Conservation (phyloP, 2,113 vertebrate genomes). For the Albula glossodonta region DNA sequence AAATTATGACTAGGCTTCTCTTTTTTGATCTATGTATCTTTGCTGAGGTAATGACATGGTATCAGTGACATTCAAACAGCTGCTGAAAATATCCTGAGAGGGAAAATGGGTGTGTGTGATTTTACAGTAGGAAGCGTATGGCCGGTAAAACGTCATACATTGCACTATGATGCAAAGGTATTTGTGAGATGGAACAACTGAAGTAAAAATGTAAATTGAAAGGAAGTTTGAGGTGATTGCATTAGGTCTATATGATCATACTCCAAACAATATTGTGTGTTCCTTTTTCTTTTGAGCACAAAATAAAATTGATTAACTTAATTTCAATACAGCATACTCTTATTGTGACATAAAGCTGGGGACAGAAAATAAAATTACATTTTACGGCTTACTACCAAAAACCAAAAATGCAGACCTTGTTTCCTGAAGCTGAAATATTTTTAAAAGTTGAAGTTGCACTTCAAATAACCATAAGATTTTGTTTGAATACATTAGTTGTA, state of each 20-base stretch:
- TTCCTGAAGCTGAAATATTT: not conserved
- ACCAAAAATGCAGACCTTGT: not conserved
- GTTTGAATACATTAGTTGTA: not conserved
- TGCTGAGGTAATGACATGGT: not conserved
- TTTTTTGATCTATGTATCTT: not conserved
- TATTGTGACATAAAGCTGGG: not conserved
- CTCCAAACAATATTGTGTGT: no score
- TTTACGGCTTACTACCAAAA: not conserved
- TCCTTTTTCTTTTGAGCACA: no score
- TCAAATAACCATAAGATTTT: not conserved
- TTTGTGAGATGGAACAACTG: not conserved
- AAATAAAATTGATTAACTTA: no score
- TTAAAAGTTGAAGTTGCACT: not conserved
- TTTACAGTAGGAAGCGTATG: not conserved
- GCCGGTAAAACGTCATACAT: not conserved
- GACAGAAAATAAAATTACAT: no score
- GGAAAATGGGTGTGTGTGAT: not conserved
- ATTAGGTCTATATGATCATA: no score
- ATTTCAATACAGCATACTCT: not conserved
- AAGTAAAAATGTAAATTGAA: not conserved
- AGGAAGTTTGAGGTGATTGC: not conserved
- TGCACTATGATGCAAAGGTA: not conserved
- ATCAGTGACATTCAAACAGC: not conserved
- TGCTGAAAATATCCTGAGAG: not conserved
- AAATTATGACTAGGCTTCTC: slow-evolving; percentile 18